Percentiles rank a stretch among this genome's conserved stretches.
Evolutionary conservation across 2,888 invertebrate genomes (phyloP).

Genomic region (Seladonia tumulorum): DNA sequence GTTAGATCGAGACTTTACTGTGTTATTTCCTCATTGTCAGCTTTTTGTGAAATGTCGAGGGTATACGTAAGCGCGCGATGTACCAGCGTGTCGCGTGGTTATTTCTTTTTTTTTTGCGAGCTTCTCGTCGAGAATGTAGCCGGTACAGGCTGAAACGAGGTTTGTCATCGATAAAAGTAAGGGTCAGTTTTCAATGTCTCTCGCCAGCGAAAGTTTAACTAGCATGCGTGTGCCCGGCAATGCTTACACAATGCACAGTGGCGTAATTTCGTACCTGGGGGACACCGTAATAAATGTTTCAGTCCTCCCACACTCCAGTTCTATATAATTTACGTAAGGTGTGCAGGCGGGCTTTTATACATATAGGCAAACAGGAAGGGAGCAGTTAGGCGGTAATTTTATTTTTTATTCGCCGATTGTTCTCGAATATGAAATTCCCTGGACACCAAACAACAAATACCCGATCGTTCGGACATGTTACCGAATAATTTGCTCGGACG

Average conservation of each 20-base stretch:
- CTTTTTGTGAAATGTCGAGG: not conserved
- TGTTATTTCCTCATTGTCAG: too few species aligned
- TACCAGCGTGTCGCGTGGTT: too few species aligned
- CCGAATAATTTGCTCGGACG: too few species aligned
- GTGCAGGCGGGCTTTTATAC: conserved; percentile 44
- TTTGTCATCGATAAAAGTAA: conserved; percentile 43
- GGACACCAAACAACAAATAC: too few species aligned
- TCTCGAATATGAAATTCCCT: not conserved
- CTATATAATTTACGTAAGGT: conserved; percentile 70
- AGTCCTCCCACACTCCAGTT: conserved; percentile 68
- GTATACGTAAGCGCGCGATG: not conserved
- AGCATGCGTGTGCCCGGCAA: conserved; percentile 59
- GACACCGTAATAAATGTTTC: conserved; percentile 69
- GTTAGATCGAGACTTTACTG: too few species aligned
- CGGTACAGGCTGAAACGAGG: conserved; percentile 17
- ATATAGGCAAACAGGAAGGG: conserved; percentile 57
- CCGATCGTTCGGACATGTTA: too few species aligned
- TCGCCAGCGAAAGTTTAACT: conserved; percentile 71
- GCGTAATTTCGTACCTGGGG: conserved; percentile 71
- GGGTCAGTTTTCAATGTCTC: conserved; percentile 69
- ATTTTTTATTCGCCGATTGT: not conserved
- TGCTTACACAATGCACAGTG: conserved; percentile 72
- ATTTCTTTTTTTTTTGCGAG: not conserved
- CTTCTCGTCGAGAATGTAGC: not conserved
- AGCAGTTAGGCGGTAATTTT: conserved; percentile 2